Evolutionary conservation across 2,888 invertebrate species (phyloP).

Genomic region (Lacanobia oleracea): DNA sequence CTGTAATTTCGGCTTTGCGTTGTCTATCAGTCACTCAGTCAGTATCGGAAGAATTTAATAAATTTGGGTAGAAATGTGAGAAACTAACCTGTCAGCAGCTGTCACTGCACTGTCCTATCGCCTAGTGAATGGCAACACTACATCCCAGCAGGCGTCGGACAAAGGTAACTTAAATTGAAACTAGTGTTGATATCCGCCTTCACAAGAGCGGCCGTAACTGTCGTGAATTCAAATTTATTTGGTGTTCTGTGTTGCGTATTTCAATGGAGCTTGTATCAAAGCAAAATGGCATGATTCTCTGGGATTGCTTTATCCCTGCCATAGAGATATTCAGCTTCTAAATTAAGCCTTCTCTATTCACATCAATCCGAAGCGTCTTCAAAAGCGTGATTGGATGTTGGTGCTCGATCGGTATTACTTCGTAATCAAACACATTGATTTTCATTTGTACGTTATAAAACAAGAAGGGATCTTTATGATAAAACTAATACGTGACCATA

Average conservation of each 20-base stretch:
- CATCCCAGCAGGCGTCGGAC: background rate
- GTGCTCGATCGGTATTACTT: background rate
- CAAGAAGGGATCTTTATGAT: too few species aligned
- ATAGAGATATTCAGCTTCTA: background rate
- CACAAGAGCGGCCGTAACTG: background rate
- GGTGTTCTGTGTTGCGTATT: background rate
- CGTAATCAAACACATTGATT: background rate
- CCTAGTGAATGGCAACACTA: background rate
- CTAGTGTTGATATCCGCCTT: background rate
- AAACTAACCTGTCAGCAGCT: too few species aligned
- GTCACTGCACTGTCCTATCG: background rate
- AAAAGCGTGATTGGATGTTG: background rate
- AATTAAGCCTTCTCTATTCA: background rate
- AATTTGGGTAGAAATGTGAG: too few species aligned
- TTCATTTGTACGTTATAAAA: too few species aligned
- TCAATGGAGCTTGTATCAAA: slow-evolving; percentile 12
- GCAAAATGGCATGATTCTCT: background rate
- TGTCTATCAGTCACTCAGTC: too few species aligned
- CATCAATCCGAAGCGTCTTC: background rate
- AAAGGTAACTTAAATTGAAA: background rate
- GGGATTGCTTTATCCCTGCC: background rate
- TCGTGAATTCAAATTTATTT: background rate
- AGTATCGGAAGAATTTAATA: too few species aligned
- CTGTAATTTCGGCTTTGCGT: too few species aligned
- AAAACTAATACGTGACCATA: too few species aligned